These are phyloP conservation scores for Ammospiza nelsoni DNA, from an alignment of 2,113 vertebrate species.

Conservation along the genomic window DNA sequence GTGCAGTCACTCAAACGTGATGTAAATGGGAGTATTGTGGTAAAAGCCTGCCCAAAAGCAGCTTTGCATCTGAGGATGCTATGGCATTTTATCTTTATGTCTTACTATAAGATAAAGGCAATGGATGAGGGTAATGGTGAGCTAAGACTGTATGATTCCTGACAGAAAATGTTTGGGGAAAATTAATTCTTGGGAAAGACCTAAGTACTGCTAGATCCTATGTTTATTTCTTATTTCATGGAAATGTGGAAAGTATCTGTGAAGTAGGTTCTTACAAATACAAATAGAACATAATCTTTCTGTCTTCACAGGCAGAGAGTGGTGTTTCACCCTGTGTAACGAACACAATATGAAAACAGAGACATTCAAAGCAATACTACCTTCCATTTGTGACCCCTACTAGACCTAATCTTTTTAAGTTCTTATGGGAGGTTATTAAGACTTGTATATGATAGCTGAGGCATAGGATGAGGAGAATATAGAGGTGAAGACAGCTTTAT, in stretches of 20 bases:
- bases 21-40: background rate
- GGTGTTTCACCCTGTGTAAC: background rate
- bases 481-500: background rate
- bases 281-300: background rate
- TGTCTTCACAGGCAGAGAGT: background rate
- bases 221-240: background rate
- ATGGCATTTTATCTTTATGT: background rate
- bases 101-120: background rate
- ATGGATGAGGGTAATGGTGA: background rate
- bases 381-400: background rate
- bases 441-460: background rate
- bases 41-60: background rate
- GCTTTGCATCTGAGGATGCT: background rate
- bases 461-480: background rate
- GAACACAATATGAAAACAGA: background rate
- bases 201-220: background rate
- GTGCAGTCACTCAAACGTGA: background rate
- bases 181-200: background rate
- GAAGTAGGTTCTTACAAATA: background rate
- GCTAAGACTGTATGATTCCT: background rate
- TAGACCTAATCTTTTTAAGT: background rate
- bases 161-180: background rate
- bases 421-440: background rate
- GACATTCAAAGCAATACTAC: background rate
- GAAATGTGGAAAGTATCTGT: background rate